Evolutionary conservation across 1,140 invertebrate species (phyloP), one percentile per base, ranked within the genome.

Genomic region (Dreissena polymorpha): DNA sequence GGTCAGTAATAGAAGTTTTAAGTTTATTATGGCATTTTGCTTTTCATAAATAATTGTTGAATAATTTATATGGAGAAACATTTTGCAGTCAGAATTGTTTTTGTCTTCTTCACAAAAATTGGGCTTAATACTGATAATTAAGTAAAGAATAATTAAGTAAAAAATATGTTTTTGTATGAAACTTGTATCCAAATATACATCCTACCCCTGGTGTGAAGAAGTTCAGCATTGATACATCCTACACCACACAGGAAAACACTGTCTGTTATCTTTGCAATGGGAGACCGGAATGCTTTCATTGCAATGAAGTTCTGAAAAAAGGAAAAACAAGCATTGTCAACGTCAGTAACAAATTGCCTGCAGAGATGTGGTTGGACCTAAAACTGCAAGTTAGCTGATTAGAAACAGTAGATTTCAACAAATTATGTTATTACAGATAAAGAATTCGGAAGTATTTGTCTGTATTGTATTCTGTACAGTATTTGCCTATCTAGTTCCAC

Each of bases 241-340:
- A 94, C 94, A 5, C 94, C 94, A 69, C 93, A 93, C 13, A 96
- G 91, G 81, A 93, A 95, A 14, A 96, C 88, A 83, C 93, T 91
- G 29, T 94, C 93, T 14, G 93, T 95, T 23, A 95, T 84, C 75
- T 87, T 60, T 29, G 89, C 86, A 64, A 91, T 85, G 13, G 76
- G 67, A 57, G 63, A 69, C 76, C 82, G 77, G 68, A 51, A 83
- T 29, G 65, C 27, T 55, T 76, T 76, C 65, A 83, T 75, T 6
- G 57, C 27, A 13, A 60, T 25, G 13, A 12, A 51, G 39, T 8
- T 39, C 39, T 39, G 39, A 39, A 39, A 39, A 39, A 39, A 2
- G 39, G 8, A 39, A 39, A 2, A 39, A 39, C 39, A 39, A 39
- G 39, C 39, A 39, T 39, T 39, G 39, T 39, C 39, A 39, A n/a